phyloP scores from a whole-genome alignment of 2,797 vertebrate species.

The Enteromius argenteus region DNA sequence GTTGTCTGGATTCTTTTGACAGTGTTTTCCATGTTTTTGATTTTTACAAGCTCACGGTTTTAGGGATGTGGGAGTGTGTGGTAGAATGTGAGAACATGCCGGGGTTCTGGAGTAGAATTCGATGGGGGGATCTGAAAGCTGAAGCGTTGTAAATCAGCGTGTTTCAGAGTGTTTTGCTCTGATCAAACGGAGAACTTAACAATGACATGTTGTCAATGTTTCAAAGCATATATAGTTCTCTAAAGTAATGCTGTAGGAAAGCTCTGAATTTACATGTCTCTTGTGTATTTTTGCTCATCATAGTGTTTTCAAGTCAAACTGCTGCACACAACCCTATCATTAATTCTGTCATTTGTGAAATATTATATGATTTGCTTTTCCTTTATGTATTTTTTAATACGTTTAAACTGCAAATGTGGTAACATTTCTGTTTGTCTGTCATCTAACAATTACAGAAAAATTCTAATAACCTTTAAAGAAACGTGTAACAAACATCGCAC shows the following conservation, averaged over 20 bases:
- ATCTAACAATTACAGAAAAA: background rate
- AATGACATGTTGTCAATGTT: constrained; percentile 21
- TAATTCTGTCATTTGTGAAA: background rate
- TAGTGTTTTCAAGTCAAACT: background rate
- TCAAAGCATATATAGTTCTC: constrained; percentile 32
- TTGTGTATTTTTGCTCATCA: constrained; percentile 22
- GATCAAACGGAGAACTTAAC: constrained; percentile 31
- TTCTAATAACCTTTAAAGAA: background rate
- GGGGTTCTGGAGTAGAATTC: constrained; percentile 7
- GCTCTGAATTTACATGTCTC: constrained; percentile 27
- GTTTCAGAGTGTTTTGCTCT: constrained; percentile 13
- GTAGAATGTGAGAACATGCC: constrained; percentile 40
- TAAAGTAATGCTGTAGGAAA: constrained; percentile 22
- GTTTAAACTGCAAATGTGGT: no score
- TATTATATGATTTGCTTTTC: no score
- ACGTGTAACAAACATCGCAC: background rate
- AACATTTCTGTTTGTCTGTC: no score
- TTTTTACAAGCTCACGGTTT: constrained; percentile 49
- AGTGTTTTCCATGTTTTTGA: constrained; percentile 44
- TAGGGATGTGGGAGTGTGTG: constrained; percentile 19
- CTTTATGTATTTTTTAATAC: no score
- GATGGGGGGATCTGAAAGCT: constrained; percentile 26
- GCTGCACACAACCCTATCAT: background rate
- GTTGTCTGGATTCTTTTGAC: constrained; percentile 47
- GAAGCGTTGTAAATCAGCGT: constrained; percentile 27